Evolutionary conservation across 2,888 invertebrate genomes (phyloP), one percentile per base, ranked within the genome.

Genomic region (Drosophila mettleri): DNA sequence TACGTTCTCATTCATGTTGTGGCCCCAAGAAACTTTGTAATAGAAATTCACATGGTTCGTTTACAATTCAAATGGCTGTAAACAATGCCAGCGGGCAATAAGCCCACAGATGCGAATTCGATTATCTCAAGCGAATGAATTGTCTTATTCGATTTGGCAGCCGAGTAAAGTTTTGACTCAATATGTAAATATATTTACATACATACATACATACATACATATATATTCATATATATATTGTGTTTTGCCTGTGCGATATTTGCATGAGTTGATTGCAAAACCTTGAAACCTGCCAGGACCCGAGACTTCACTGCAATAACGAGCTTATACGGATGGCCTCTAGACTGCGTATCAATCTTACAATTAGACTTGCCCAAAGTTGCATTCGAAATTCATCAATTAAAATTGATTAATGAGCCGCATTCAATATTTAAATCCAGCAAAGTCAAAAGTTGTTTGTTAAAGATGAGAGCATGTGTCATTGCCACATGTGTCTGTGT

Each of bases 51-150:
- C 75, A 74, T 69, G 80, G 62, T 74, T 74, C 66, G 70, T 79
- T 82, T 79, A 73, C 78, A 78, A 77, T 78, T 77, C 76, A 80
- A 63, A 72, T 73, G 58, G 57, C 74, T 80, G 87, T 80, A 80
- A 80, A 80, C 82, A 87, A 80, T 68, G 74, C 78, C 65, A 48
- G 45, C 45, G 69, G 72, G 74, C 65, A 80, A 59, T 66, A 76
- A 76, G 77, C 75, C 80, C 80, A 62, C 86, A 79, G 81, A 85
- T 78, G 75, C 65, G 69, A 61, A 83, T 83, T 87, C 85, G 89
- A 83, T 83, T 83, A 89, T 85, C 71, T 84, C 85, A 66, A 87
- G 71, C 78, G 88, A 87, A 81, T 87, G 89, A 69, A 89, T 89
- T 87, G 89, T 84, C 85, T 87, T 87, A 83, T 89, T 83, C 80